Evolutionary conservation across 2,113 vertebrate genomes (phyloP), one percentile per base, ranked within the genome.

Genomic region (Neotoma lepida): DNA sequence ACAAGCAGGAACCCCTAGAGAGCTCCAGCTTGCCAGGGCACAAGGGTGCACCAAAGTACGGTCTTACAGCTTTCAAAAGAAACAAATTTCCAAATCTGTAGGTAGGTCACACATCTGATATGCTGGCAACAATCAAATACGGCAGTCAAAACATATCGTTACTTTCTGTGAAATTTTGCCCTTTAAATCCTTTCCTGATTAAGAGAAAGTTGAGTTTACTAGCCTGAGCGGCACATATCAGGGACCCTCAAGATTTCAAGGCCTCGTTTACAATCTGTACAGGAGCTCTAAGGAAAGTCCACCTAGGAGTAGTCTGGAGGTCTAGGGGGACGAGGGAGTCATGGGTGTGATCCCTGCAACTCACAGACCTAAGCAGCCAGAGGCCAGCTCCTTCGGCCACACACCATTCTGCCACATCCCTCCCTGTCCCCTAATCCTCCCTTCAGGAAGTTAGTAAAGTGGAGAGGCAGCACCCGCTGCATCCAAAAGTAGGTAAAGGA

Each of bases 251-350:
- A 56, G 28, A 28, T 18, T 51, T 54, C 41, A 68, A 86, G 86
- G 46, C 22, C 51, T 90, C 35, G 24, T 2, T 51, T 41, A 28
- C 9, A 58, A 58, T 8, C 14, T 33, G 51, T 33, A 39, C 1
- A 35, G 18, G 71, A 68, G 49, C 14, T 49, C 30, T 17, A 39
- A 33, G 4, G 30, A 54, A 4, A 74, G 39, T 9, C 61, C 44
- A 15, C 24, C 24, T 0, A 18, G 14, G 6, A 51, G 28, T 13
- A 56, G 12, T 17, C 0, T 54, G 9, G 20, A 51, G 54, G 24
- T 1, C 12, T 44, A 41, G 26, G 3, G 1, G 12, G 18, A 4
- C 8, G 51, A 76, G 33, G 5, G 1, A 17, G 46, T 46, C 3
- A n/a, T 0, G 54, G 2, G n/a, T 5, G 15, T 51, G 26, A 3